Evolutionary conservation across 1,140 invertebrate species (phyloP).

Genomic region (Dolichoris vasculosae): DNA sequence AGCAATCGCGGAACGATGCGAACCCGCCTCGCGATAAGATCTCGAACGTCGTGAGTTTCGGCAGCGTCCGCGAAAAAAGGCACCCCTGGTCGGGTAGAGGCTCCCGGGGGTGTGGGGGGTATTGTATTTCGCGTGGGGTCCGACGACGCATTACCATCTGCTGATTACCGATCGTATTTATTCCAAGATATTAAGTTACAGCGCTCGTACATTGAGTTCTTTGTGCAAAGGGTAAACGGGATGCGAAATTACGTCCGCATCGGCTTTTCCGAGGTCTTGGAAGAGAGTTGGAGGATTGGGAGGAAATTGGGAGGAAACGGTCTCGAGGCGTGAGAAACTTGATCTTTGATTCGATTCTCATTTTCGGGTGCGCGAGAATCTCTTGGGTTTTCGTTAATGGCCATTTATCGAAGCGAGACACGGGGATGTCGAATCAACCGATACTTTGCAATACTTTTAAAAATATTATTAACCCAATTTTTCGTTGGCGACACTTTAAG

Average conservation of each 20-base stretch:
- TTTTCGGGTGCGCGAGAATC: too few relatives aligned
- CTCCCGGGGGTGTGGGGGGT: background rate
- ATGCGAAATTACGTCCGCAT: background rate
- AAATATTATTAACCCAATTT: too few relatives aligned
- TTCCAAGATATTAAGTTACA: constrained; percentile 59
- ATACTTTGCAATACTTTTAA: too few relatives aligned
- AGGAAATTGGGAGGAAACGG: too few relatives aligned
- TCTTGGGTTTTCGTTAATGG: too few relatives aligned
- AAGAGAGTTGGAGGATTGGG: too few relatives aligned
- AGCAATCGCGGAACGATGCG: constrained; percentile 61
- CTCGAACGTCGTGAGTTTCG: constrained; percentile 30
- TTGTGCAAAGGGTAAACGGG: background rate
- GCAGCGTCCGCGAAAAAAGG: background rate
- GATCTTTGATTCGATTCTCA: too few relatives aligned
- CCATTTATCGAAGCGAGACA: too few relatives aligned
- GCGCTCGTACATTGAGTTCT: background rate
- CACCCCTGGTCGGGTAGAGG: background rate
- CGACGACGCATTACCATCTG: constrained; percentile 68
- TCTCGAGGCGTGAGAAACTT: too few relatives aligned
- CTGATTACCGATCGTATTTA: constrained; percentile 66
- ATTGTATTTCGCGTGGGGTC: constrained; percentile 36
- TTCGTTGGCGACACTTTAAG: too few relatives aligned
- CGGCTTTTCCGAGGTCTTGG: background rate
- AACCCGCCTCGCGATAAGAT: constrained; percentile 62
- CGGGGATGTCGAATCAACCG: too few relatives aligned